A percentile compares a stretch with the other conserved stretches of the same genome.
These are phyloP conservation scores for Drosophila lacicola DNA, from an alignment of 2,888 invertebrate species.

Conservation along the genomic window DNA sequence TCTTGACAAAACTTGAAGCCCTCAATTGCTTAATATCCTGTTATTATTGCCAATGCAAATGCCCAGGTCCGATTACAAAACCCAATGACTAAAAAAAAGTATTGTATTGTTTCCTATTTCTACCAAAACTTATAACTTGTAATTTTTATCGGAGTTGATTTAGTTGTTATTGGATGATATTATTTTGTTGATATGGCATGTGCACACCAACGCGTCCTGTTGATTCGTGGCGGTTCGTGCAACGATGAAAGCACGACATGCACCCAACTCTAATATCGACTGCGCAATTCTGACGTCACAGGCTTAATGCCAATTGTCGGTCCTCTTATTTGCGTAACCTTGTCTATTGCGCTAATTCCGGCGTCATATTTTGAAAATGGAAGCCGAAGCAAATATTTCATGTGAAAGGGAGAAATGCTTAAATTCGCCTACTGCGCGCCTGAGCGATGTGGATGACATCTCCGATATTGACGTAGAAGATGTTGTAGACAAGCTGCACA, in stretches of 20 bases:
- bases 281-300: slow-evolving; percentile 4
- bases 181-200: too few species aligned
- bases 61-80: too few species aligned
- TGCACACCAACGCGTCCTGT: too few species aligned
- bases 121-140: too few species aligned
- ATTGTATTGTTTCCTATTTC: too few species aligned
- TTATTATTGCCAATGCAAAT: too few species aligned
- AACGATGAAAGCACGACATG: too few species aligned
- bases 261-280: background rate
- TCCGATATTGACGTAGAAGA: slow-evolving; percentile 43
- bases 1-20: too few species aligned
- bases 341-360: background rate
- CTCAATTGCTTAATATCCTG: too few species aligned
- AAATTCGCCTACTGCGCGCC: background rate
- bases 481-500: slow-evolving; percentile 28
- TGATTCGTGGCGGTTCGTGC: background rate
- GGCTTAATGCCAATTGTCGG: background rate
- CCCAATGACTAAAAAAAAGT: too few species aligned
- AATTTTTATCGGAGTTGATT: too few species aligned
- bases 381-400: background rate
- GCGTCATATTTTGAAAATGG: slow-evolving; percentile 29
- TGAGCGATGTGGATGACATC: slow-evolving; percentile 48
- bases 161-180: too few species aligned
- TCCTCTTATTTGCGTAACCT: background rate
- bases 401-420: background rate